phyloP scores from a whole-genome alignment of 2,797 vertebrate species.

The Jordanella pulchra region DNA sequence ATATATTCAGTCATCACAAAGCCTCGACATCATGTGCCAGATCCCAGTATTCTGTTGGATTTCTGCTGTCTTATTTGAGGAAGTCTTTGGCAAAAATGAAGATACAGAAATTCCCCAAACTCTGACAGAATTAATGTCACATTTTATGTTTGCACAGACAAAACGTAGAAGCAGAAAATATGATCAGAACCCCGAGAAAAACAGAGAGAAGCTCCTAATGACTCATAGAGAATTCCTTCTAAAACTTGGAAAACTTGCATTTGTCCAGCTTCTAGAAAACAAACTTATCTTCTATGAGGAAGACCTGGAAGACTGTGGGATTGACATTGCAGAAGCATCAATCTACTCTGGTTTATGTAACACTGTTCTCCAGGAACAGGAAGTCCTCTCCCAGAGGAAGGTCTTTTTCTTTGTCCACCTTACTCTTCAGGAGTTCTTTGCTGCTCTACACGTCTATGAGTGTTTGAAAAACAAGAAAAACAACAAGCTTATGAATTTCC shows the following conservation, averaged over 20 bases:
- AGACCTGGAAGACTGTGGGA: slow-evolving; percentile 45
- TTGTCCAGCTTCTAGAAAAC: slow-evolving; percentile 53
- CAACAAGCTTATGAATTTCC: slow-evolving; percentile 12
- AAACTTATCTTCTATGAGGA: slow-evolving; percentile 61
- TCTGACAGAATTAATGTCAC: slow-evolving; percentile 60
- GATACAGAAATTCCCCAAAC: slow-evolving; percentile 40
- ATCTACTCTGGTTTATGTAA: slow-evolving; percentile 45
- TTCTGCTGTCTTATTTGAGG: slow-evolving; percentile 42
- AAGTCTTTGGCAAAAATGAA: slow-evolving; percentile 2
- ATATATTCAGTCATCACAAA: slow-evolving; percentile 40
- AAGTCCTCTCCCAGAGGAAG: slow-evolving; percentile 32
- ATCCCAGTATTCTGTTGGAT: slow-evolving; percentile 71
- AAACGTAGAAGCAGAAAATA: slow-evolving; percentile 40
- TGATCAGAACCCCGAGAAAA: neutral
- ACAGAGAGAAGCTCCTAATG: slow-evolving; percentile 1
- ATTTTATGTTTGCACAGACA: slow-evolving; percentile 42
- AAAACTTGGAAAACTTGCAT: slow-evolving; percentile 61
- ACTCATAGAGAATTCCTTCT: slow-evolving; percentile 46
- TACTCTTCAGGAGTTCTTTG: slow-evolving; percentile 68
- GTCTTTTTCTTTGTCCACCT: slow-evolving; percentile 62
- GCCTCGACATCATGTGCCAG: slow-evolving; percentile 59
- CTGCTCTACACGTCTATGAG: slow-evolving; percentile 49
- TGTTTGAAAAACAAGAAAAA: slow-evolving; percentile 39
- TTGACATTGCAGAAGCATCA: slow-evolving; percentile 34
- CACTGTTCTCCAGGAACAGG: slow-evolving; percentile 19